These are phyloP conservation scores for Parnassius smintheus DNA, from an alignment of 2,888 invertebrate species.

Conservation along the genomic window DNA sequence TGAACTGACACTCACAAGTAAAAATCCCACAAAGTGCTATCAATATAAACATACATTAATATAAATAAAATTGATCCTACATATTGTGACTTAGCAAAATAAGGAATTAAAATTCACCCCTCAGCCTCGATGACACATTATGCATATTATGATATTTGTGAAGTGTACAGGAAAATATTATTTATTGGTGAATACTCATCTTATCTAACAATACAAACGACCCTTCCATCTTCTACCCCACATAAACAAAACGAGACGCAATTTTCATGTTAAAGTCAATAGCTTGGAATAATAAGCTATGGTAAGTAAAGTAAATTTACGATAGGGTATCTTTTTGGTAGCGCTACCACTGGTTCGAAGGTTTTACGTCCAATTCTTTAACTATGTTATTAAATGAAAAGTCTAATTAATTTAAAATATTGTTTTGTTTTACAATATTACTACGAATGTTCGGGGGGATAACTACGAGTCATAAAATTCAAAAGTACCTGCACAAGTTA, in stretches of 20 bases:
- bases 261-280: slow-evolving; percentile 79
- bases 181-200: slow-evolving; percentile 53
- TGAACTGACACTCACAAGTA: too few species aligned
- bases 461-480: too few species aligned
- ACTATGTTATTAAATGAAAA: too few species aligned
- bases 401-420: too few species aligned
- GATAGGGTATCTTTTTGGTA: slow-evolving; percentile 51
- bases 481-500: too few species aligned
- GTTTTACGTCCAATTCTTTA: background rate
- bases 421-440: too few species aligned
- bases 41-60: background rate
- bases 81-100: slow-evolving; percentile 3
- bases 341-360: slow-evolving; percentile 38
- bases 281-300: slow-evolving; percentile 79
- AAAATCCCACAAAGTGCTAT: too few species aligned
- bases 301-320: slow-evolving; percentile 74
- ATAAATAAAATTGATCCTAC: background rate
- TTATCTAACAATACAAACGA: slow-evolving; percentile 57
- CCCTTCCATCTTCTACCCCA: slow-evolving; percentile 55
- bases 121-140: slow-evolving; percentile 57
- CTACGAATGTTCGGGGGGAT: too few species aligned
- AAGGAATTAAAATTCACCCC: slow-evolving; percentile 58
- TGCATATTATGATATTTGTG: slow-evolving; percentile 52
- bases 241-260: slow-evolving; percentile 76
- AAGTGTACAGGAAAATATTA: slow-evolving; percentile 52